phyloP scores from a whole-genome alignment of 2,797 vertebrate genomes.

The Danio aesculapii region DNA sequence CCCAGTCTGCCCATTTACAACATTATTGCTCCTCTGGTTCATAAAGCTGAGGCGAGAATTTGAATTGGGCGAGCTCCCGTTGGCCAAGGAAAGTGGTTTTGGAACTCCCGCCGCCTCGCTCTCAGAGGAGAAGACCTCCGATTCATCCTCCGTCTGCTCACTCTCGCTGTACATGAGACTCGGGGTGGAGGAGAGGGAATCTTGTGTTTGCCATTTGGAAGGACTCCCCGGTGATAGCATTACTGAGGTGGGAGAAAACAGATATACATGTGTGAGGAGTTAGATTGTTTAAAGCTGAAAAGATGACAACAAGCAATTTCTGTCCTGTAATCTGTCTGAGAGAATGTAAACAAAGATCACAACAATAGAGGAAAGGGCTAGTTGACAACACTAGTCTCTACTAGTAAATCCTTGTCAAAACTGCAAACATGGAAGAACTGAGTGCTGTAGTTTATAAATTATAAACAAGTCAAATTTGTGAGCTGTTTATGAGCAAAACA shows the following conservation, averaged over 20 bases:
- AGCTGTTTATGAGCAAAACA: no score
- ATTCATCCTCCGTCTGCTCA: conserved; percentile 77
- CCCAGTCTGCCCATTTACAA: conserved; percentile 36
- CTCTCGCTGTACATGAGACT: conserved; percentile 73
- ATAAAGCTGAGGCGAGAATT: conserved; percentile 48
- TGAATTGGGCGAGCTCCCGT: conserved; percentile 40
- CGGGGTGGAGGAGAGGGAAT: conserved; percentile 70
- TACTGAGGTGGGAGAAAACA: conserved; percentile 49
- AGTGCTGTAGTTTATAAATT: neutral
- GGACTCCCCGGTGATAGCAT: conserved; percentile 74
- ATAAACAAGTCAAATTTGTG: neutral
- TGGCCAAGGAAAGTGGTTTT: conserved; percentile 38
- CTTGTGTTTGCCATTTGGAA: conserved; percentile 74
- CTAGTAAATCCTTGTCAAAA: neutral
- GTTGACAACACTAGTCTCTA: neutral
- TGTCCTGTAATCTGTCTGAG: neutral
- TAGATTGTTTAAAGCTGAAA: neutral
- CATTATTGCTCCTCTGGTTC: conserved; percentile 1
- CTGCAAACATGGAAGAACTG: neutral
- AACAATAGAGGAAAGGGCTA: neutral
- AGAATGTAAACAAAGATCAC: neutral
- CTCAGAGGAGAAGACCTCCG: conserved; percentile 71
- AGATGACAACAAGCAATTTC: neutral
- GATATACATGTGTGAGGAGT: neutral
- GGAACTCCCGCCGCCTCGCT: conserved; percentile 55